phyloP scores from a whole-genome alignment of 2,888 invertebrate species.

The Tethea ocularis region DNA sequence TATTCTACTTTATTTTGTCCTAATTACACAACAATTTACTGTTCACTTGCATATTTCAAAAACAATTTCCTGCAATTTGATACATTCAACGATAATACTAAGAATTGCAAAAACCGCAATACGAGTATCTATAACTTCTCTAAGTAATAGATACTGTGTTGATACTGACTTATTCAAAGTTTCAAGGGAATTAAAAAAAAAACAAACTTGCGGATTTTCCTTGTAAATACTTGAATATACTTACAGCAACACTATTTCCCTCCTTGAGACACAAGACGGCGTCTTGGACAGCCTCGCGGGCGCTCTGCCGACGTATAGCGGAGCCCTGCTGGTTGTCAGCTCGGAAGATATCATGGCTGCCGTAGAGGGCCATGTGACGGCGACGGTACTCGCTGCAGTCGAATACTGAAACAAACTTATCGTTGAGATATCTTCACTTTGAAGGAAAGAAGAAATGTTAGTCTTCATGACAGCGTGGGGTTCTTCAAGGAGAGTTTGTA shows the following conservation, averaged over 20 bases:
- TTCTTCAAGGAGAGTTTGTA: no score
- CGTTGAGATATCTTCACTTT: constrained; percentile 7
- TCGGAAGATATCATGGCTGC: constrained; percentile 94
- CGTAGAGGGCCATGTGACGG: constrained; percentile 91
- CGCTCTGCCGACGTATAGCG: constrained; percentile 91
- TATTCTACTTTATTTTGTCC: background rate
- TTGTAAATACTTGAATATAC: constrained; percentile 44
- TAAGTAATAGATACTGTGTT: background rate
- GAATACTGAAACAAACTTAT: constrained; percentile 87
- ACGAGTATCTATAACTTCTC: background rate
- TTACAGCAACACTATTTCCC: constrained; percentile 92
- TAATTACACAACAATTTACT: background rate
- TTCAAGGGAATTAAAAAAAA: background rate
- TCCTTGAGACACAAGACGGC: constrained; percentile 91
- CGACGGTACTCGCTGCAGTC: constrained; percentile 96
- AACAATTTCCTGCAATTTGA: background rate
- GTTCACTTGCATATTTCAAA: background rate
- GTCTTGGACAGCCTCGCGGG: constrained; percentile 93
- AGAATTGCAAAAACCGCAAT: background rate
- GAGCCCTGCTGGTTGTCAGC: constrained; percentile 93
- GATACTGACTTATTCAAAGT: background rate
- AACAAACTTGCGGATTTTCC: background rate
- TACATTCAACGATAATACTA: background rate
- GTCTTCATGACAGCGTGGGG: background rate
- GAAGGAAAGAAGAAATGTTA: background rate